phyloP scores from a whole-genome alignment of 2,113 vertebrate species.

The Neodon shergylaensis region DNA sequence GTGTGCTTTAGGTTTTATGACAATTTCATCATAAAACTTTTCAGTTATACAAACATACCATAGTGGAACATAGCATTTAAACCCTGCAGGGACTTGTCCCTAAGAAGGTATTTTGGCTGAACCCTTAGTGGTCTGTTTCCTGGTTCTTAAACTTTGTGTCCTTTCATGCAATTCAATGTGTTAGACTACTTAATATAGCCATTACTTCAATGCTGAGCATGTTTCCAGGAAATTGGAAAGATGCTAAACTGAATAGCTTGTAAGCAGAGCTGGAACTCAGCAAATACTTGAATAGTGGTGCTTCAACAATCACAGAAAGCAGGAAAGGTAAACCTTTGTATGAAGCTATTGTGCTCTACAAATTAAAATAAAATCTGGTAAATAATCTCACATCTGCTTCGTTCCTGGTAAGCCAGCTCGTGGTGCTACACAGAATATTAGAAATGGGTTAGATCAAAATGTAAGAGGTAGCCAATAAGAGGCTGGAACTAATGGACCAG shows the following conservation, averaged over 20 bases:
- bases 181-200: neutral
- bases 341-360: neutral
- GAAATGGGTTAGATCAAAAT: no score
- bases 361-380: neutral
- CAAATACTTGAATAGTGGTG: neutral
- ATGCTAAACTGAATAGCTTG: neutral
- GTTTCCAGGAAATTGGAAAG: neutral
- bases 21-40: neutral
- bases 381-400: neutral
- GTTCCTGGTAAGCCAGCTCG: no score
- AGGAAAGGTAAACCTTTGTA: neutral
- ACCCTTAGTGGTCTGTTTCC: neutral
- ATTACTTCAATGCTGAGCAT: neutral
- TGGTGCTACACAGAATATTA: no score
- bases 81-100: neutral
- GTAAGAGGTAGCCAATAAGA: no score
- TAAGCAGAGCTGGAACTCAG: neutral
- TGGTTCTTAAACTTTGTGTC: neutral
- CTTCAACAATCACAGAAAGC: neutral
- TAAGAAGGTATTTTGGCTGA: neutral
- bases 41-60: neutral
- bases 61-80: neutral
- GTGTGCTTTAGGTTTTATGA: neutral
- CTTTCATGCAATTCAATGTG: neutral
- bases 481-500: no score